Evolutionary conservation across 2,888 invertebrate genomes (phyloP).

Genomic region (Macrophya annulata): DNA sequence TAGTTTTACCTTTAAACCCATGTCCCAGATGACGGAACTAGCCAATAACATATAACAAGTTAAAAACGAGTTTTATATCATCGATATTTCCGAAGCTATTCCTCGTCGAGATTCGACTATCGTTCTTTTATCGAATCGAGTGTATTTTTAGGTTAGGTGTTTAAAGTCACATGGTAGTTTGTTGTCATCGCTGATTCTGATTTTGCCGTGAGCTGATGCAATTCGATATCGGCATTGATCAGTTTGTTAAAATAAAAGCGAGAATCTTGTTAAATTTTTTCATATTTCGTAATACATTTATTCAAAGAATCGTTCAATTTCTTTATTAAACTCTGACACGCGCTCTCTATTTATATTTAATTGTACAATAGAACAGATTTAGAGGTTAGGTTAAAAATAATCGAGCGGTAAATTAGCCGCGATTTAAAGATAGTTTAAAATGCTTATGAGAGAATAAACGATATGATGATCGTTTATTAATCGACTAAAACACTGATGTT

Average conservation of each 20-base stretch:
- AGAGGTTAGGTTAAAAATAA: not conserved
- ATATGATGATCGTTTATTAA: not conserved
- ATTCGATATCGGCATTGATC: not conserved
- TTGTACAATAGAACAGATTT: not conserved
- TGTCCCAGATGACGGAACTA: slow-evolving; percentile 22
- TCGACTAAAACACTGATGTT: not conserved
- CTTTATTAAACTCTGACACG: not conserved
- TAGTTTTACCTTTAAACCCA: slow-evolving; percentile 39
- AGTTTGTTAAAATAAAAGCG: not conserved
- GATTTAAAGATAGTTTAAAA: not conserved
- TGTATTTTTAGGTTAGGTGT: not conserved
- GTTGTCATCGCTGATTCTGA: not conserved
- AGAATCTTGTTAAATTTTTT: not conserved
- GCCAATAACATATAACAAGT: not conserved
- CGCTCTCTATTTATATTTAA: not conserved
- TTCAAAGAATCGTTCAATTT: not conserved
- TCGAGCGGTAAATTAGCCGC: not conserved
- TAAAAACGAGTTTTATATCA: not conserved
- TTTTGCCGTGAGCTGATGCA: not conserved
- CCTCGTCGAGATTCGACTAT: not conserved
- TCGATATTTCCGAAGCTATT: not conserved
- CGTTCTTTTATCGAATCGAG: not conserved
- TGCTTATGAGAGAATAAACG: not conserved
- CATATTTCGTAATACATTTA: not conserved
- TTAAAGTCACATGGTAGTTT: not conserved